phyloP scores from a whole-genome alignment of 37 sponge, comb jelly and placozoan genomes.

The Amphimedon queenslandica region DNA sequence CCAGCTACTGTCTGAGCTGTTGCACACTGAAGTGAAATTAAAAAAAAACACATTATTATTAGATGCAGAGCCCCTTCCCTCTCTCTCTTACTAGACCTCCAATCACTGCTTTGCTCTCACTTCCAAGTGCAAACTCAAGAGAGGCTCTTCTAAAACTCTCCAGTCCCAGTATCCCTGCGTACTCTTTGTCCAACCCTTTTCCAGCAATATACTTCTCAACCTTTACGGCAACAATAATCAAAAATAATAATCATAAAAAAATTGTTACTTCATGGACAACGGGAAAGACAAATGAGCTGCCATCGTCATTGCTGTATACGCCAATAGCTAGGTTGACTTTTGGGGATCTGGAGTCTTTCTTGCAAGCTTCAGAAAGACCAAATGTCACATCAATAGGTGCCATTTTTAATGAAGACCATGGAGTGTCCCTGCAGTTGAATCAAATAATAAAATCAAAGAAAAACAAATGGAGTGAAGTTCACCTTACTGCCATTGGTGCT shows the following conservation, averaged over 20 bases:
- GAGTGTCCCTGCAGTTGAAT: no score
- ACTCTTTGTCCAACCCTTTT: slow-evolving; percentile 88
- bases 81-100: neutral
- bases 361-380: slow-evolving; percentile 92
- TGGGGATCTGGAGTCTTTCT: slow-evolving; percentile 81
- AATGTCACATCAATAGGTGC: slow-evolving; percentile 94
- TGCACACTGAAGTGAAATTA: slow-evolving; percentile 37
- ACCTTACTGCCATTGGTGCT: no score
- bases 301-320: slow-evolving; percentile 83
- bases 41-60: no score
- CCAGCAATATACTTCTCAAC: slow-evolving; percentile 63
- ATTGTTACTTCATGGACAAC: slow-evolving; percentile 66
- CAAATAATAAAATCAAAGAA: no score
- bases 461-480: no score
- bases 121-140: slow-evolving; percentile 72
- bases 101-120: slow-evolving; percentile 25
- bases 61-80: neutral
- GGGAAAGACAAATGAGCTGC: slow-evolving; percentile 89
- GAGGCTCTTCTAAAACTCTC: slow-evolving; percentile 68
- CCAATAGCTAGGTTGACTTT: slow-evolving; percentile 89
- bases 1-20: slow-evolving; percentile 88
- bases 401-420: slow-evolving; percentile 53
- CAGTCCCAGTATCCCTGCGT: slow-evolving; percentile 84
- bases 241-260: neutral
- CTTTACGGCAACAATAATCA: no score